Evolutionary conservation across 2,797 vertebrate genomes (phyloP).

Genomic region (Meda fulgida): DNA sequence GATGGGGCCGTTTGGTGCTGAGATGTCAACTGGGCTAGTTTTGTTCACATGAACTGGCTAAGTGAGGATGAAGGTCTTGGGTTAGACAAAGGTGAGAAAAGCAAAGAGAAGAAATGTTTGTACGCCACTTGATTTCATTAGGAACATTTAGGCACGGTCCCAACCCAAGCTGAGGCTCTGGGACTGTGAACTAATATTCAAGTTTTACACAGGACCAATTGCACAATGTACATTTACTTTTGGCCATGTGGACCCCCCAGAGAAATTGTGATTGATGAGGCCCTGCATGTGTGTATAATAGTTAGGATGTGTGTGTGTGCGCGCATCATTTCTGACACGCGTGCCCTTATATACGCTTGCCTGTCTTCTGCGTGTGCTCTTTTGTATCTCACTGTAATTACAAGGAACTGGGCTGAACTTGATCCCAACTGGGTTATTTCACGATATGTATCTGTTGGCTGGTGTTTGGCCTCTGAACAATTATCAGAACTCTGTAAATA

Average conservation of each 20-base stretch:
- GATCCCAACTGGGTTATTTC: constrained; percentile 60
- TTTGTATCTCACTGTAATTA: constrained; percentile 33
- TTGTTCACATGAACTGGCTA: constrained; percentile 44
- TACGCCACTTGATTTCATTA: constrained; percentile 71
- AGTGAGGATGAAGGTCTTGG: constrained; percentile 54
- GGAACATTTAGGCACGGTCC: constrained; percentile 73
- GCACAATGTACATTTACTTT: constrained; percentile 74
- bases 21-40: constrained; percentile 40
- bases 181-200: constrained; percentile 77
- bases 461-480: constrained; percentile 69
- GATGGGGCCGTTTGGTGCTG: constrained; percentile 47
- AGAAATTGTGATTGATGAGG: constrained; percentile 77
- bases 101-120: constrained; percentile 59
- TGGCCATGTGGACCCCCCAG: constrained; percentile 71
- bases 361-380: constrained; percentile 39
- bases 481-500: constrained; percentile 78
- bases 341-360: constrained; percentile 39
- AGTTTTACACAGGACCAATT: constrained; percentile 75
- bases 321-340: neutral
- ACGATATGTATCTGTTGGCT: constrained; percentile 74
- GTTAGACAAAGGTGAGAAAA: constrained; percentile 56
- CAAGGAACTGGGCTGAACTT: constrained; percentile 55
- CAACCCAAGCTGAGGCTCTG: constrained; percentile 72
- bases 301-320: constrained; percentile 25
- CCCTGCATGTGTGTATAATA: constrained; percentile 57